A percentile compares a stretch with the other conserved stretches of the same genome.
phyloP scores from a whole-genome alignment of 2,113 vertebrate genomes.

The Vulpes ferrilata region DNA sequence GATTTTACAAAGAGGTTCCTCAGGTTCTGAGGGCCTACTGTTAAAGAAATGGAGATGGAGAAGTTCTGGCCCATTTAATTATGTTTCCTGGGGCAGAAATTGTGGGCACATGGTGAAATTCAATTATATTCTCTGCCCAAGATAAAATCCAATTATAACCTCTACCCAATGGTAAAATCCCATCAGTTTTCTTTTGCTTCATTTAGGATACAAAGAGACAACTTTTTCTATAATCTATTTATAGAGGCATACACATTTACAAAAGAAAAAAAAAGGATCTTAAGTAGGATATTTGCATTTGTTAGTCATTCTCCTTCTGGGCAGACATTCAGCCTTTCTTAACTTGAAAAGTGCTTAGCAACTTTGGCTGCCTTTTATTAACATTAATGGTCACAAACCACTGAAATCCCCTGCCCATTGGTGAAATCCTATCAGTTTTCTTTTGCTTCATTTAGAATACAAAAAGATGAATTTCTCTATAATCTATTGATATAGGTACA shows the following conservation, averaged over 20 bases:
- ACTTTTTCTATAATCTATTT: neutral
- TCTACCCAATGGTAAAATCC: neutral
- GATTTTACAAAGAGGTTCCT: neutral
- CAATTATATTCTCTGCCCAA: neutral
- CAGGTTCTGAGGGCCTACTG: neutral
- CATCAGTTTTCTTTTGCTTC: neutral
- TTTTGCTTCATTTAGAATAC: neutral
- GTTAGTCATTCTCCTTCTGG: neutral
- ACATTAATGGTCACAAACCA: neutral
- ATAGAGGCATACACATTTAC: neutral
- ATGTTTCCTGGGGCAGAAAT: neutral
- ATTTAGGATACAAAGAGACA: neutral
- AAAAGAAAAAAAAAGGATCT: neutral
- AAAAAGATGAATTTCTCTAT: neutral
- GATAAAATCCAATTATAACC: conserved; percentile 43
- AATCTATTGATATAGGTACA: neutral
- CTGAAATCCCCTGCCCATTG: neutral
- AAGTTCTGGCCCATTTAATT: neutral
- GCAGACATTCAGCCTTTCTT: neutral
- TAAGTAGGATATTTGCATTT: neutral
- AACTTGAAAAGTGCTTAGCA: neutral
- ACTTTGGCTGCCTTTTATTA: neutral
- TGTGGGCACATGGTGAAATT: neutral
- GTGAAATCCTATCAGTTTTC: neutral
- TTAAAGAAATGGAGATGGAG: neutral